A percentile compares a stretch with the other conserved stretches of the same genome.
Evolutionary conservation across 2,888 invertebrate species (phyloP).

Genomic region (Tenodera sinensis): DNA sequence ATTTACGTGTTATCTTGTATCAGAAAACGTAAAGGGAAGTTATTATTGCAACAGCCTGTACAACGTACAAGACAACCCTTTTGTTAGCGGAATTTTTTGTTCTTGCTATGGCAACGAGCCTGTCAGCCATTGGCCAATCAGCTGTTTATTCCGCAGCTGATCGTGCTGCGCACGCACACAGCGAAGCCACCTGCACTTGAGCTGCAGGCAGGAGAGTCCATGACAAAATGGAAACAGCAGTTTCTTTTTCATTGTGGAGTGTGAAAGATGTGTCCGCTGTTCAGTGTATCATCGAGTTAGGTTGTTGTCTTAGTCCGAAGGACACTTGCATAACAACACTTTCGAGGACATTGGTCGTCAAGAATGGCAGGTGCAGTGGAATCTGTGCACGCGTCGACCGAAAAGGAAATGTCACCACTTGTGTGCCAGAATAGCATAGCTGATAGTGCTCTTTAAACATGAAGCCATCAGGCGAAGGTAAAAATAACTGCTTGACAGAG

Average conservation of each 20-base stretch:
- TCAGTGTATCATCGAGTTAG: neutral
- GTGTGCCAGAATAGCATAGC: neutral
- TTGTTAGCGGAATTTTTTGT: neutral
- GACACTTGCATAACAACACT: neutral
- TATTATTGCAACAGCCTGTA: no score
- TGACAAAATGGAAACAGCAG: slow-evolving; percentile 10
- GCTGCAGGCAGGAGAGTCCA: neutral
- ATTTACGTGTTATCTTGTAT: no score
- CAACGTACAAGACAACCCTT: neutral
- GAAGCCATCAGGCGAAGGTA: slow-evolving; percentile 15
- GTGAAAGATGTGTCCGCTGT: neutral
- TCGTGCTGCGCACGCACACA: slow-evolving; percentile 1
- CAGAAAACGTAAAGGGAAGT: no score
- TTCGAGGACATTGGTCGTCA: neutral
- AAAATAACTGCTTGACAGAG: neutral
- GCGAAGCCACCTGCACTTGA: neutral
- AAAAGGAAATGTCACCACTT: neutral
- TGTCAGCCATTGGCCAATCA: slow-evolving; percentile 16
- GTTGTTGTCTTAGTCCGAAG: neutral
- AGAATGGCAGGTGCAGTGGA: neutral
- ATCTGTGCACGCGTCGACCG: no score
- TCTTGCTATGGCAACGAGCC: neutral
- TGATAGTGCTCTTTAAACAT: neutral
- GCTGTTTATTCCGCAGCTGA: slow-evolving; percentile 18
- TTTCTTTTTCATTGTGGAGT: neutral